These are phyloP conservation scores for Cynaeus angustus DNA, from an alignment of 2,888 invertebrate species.

Conservation along the genomic window DNA sequence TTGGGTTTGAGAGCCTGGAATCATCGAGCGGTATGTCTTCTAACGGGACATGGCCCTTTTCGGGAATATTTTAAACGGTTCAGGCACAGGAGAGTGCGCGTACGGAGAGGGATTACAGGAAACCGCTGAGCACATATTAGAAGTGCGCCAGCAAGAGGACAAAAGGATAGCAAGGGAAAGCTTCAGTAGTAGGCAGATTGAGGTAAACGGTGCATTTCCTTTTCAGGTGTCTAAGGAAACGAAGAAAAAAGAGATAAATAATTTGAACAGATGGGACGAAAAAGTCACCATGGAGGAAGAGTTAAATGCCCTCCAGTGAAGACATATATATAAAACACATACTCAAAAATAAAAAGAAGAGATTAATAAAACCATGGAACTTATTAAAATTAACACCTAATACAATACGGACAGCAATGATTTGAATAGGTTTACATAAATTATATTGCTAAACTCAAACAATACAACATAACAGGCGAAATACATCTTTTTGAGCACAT, in stretches of 20 bases:
- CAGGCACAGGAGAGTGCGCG: conserved; percentile 6
- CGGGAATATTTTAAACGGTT: conserved; percentile 31
- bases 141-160: not conserved
- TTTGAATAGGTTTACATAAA: no score
- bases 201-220: not conserved
- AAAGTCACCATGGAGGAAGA: conserved; percentile 4
- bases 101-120: conserved; percentile 30
- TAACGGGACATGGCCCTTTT: conserved; percentile 40
- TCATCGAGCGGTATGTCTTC: not conserved
- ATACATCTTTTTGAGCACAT: no score
- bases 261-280: conserved; percentile 9
- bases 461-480: no score
- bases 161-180: not conserved
- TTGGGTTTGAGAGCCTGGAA: not conserved
- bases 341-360: no score
- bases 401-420: no score
- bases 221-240: conserved; percentile 4
- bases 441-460: no score
- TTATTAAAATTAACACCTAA: no score
- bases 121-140: conserved; percentile 29
- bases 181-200: conserved; percentile 15
- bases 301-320: not conserved
- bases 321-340: no score
- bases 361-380: no score
- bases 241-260: conserved; percentile 7